Evolutionary conservation across 1,140 invertebrate species (phyloP).

Genomic region (Bicyclus anynana): DNA sequence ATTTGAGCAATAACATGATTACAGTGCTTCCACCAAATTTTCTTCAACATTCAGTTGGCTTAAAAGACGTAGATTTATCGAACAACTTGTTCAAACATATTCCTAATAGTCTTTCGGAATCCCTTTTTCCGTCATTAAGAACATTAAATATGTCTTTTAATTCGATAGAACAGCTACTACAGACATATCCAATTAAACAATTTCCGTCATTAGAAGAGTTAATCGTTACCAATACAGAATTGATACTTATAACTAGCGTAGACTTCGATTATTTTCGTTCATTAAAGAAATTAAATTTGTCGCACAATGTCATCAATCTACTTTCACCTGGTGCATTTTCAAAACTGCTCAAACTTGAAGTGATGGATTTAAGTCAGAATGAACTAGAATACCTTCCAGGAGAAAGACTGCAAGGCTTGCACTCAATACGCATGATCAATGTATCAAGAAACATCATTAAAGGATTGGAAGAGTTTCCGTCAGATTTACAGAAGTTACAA

Average conservation of each 20-base stretch:
- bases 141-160: constrained; percentile 91
- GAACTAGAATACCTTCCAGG: constrained; percentile 90
- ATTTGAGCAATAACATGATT: constrained; percentile 86
- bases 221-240: constrained; percentile 88
- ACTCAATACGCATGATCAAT: constrained; percentile 85
- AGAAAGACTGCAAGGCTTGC: constrained; percentile 89
- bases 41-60: constrained; percentile 82
- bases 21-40: constrained; percentile 89
- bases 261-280: constrained; percentile 93
- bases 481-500: constrained; percentile 86
- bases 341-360: constrained; percentile 85
- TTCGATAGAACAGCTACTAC: constrained; percentile 81
- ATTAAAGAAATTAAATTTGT: constrained; percentile 85
- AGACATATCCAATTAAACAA: constrained; percentile 79
- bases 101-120: constrained; percentile 87
- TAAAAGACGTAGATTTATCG: constrained; percentile 88
- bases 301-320: constrained; percentile 86
- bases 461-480: constrained; percentile 90
- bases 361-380: constrained; percentile 90
- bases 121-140: constrained; percentile 83
- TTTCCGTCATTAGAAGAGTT: constrained; percentile 88
- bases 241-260: constrained; percentile 90
- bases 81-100: constrained; percentile 89
- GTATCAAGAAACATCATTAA: constrained; percentile 89
- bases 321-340: constrained; percentile 92